phyloP scores from a whole-genome alignment of 2,113 vertebrate species.

The Eubucco bourcierii region DNA sequence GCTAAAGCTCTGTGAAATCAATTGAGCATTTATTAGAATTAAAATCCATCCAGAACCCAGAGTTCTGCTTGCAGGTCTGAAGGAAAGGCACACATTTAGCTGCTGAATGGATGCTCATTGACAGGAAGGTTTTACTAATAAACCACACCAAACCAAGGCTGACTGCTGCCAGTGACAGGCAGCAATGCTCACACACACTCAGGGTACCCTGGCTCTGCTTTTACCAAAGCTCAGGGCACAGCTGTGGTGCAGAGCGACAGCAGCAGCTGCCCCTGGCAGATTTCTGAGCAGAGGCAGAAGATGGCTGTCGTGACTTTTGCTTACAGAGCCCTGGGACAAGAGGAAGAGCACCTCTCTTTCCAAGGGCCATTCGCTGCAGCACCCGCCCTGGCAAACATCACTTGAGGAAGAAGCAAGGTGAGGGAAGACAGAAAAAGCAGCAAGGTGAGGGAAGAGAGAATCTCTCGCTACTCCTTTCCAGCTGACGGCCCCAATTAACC shows the following conservation, averaged over 20 bases:
- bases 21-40: neutral
- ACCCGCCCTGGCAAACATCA: neutral
- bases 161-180: neutral
- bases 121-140: neutral
- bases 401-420: neutral
- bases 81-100: neutral
- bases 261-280: slow-evolving; percentile 48
- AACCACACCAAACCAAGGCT: neutral
- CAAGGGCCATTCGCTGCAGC: neutral
- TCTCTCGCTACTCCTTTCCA: neutral
- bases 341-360: neutral
- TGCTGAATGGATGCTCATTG: neutral
- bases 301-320: neutral
- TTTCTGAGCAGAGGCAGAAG: neutral
- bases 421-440: neutral
- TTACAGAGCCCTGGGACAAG: neutral
- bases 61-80: neutral
- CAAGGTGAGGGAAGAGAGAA: neutral
- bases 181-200: neutral
- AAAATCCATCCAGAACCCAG: neutral
- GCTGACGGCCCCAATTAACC: neutral
- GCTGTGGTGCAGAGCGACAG: slow-evolving; percentile 51
- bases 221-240: neutral
- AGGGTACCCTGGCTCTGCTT: neutral
- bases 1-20: neutral